Base-by-base conservation (phyloP, 2,113 vertebrate species). In the Lophius piscatorius region DNA sequence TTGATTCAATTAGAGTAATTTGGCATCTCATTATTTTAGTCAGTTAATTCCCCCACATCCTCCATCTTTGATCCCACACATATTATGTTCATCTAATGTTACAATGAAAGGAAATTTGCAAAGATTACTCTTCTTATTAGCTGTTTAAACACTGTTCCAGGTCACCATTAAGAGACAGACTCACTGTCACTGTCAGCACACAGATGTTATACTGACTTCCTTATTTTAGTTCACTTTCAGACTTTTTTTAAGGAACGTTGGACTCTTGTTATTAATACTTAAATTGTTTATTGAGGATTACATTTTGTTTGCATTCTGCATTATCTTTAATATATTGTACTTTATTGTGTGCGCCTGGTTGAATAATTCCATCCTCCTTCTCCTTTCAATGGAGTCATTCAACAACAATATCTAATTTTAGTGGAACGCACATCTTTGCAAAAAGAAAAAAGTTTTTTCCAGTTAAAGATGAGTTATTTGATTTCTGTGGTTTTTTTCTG, bases 181-280 rank as follows among this genome's bases (percentile, higher is more conserved):
- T n/a, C n/a, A n/a, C 5, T 55, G 34, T 16, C 46, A 40, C 34
- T 66, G 2, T 31, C 3, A n/a, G 31, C 13, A 35, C 24, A 57
- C 65, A 58, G 49, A 34, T 61, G 46, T 5, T 46, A 57, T 6
- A 34, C 59, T 26, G 18, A 36, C 80, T 88, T 90, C 88, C 83
- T 74, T 70, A 57, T 85, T 65, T 13, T 21, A 4, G 59, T 14
- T 48, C 36, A 50, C 41, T 74, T 61, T 66, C n/a, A 28, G 16
- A 1, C 1, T 1, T n/a, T 12, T 2, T 36, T 62, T 69, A 47
- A 49, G 22, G 29, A 83, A 78, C 35, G 12, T 36, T 8, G 48
- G 63, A 45, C 28, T n/a, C 1, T 18, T 33, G 11, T 17, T 18
- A 22, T 13, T n/a, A 22, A 31, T 6, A 26, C 1, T 52, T 1